Conservation (phyloP, 1,140 invertebrate genomes). For the Zeugodacus cucurbitae region DNA sequence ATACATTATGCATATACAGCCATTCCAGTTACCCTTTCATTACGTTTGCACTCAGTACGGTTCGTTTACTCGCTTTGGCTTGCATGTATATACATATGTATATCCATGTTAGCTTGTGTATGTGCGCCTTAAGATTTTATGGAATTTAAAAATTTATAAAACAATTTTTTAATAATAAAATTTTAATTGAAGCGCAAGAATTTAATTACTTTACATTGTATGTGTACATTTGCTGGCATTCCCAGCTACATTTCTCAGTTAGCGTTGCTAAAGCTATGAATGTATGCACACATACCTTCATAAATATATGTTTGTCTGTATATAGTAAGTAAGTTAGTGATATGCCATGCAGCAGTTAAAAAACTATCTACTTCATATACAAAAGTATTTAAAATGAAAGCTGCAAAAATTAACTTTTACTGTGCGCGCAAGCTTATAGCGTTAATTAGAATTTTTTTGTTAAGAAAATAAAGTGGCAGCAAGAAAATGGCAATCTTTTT, state of each 20-base stretch:
- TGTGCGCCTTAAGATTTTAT: background rate
- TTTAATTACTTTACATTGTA: conserved; percentile 60
- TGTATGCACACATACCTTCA: background rate
- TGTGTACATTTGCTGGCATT: conserved; percentile 3
- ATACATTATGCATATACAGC: background rate
- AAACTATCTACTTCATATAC: background rate
- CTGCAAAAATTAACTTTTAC: background rate
- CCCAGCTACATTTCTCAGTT: background rate
- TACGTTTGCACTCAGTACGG: background rate
- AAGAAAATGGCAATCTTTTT: background rate
- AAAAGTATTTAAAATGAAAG: background rate
- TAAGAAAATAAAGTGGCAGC: background rate
- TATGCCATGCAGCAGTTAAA: background rate
- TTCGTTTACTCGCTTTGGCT: background rate
- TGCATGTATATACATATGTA: background rate
- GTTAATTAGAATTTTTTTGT: background rate
- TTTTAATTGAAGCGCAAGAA: conserved; percentile 65
- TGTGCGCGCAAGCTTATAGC: background rate
- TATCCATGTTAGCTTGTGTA: background rate
- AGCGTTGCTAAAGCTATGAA: background rate
- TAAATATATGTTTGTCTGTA: background rate
- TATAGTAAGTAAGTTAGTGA: background rate
- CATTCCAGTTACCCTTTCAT: background rate
- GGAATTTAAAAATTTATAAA: conserved; percentile 38
- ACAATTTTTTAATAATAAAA: conserved; percentile 53